Percentiles rank a stretch among this genome's conserved stretches.
Evolutionary conservation across 2,797 vertebrate genomes (phyloP).

Genomic region (Melanotaenia trifasciata): DNA sequence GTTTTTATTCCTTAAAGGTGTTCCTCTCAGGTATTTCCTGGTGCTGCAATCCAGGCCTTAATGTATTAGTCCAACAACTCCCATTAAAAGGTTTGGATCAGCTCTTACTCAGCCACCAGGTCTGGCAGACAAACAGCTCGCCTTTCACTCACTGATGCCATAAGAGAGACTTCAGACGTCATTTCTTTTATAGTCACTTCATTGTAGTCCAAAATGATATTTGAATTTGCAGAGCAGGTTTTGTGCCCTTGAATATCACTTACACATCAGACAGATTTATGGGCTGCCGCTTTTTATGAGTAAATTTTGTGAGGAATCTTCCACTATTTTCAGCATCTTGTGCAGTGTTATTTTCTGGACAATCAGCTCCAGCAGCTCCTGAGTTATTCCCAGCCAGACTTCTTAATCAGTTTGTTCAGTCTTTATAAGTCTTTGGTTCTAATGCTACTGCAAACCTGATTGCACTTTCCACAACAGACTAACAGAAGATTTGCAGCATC

Average conservation of each 20-base stretch:
- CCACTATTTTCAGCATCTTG: too few relatives aligned
- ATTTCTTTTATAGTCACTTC: slow-evolving; percentile 64
- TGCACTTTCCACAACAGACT: too few relatives aligned
- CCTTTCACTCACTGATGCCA: slow-evolving; percentile 67
- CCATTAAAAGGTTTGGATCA: slow-evolving; percentile 66
- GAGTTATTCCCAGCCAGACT: too few relatives aligned
- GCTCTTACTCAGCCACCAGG: slow-evolving; percentile 60
- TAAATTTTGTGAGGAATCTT: slow-evolving; percentile 20
- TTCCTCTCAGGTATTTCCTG: slow-evolving; percentile 79
- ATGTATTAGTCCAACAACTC: slow-evolving; percentile 65
- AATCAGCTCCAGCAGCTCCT: too few relatives aligned
- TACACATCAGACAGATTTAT: slow-evolving; percentile 46
- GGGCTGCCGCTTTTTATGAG: slow-evolving; percentile 15
- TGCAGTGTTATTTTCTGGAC: too few relatives aligned
- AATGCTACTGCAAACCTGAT: too few relatives aligned
- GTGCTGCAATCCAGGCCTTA: slow-evolving; percentile 68
- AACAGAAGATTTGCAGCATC: too few relatives aligned
- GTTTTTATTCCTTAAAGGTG: slow-evolving; percentile 70
- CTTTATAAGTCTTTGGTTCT: too few relatives aligned
- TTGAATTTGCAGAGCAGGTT: slow-evolving; percentile 37
- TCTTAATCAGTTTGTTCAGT: too few relatives aligned
- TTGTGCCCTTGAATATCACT: slow-evolving; percentile 23
- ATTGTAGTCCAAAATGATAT: slow-evolving; percentile 60
- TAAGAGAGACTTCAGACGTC: slow-evolving; percentile 40
- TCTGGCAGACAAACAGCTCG: slow-evolving; percentile 72